Conservation (phyloP, 2,113 vertebrate genomes). For the Syrmaticus mikado region DNA sequence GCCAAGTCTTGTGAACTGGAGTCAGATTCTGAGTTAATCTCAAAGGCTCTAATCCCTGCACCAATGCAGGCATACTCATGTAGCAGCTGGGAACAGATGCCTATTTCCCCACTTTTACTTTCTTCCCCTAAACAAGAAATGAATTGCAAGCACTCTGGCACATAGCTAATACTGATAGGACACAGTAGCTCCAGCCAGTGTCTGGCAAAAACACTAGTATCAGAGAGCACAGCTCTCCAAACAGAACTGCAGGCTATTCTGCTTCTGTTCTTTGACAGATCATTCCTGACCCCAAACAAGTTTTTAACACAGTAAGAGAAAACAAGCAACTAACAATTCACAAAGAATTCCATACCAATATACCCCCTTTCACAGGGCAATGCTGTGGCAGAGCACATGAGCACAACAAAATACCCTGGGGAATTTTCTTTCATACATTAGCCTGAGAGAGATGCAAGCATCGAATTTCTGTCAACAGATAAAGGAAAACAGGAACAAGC, state of each 20-base stretch:
- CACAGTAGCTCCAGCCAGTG: neutral
- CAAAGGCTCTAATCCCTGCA: neutral
- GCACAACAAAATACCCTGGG: neutral
- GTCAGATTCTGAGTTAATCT: neutral
- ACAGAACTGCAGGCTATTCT: neutral
- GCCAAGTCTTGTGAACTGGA: neutral
- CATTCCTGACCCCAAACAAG: neutral
- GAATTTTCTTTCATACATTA: neutral
- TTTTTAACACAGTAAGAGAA: neutral
- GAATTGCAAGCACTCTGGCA: neutral
- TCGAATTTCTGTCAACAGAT: neutral
- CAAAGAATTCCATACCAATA: neutral
- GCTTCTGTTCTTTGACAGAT: neutral
- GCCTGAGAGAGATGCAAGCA: neutral
- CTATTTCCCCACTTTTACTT: neutral
- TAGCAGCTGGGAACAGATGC: neutral
- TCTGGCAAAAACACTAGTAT: neutral
- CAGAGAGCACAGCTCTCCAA: neutral
- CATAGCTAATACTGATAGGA: neutral
- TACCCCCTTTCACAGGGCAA: neutral
- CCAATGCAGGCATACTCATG: neutral
- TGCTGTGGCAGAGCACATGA: neutral
- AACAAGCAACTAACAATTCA: neutral
- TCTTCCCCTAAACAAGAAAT: neutral
- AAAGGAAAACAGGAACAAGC: neutral